Conservation (phyloP, 2,888 invertebrate genomes). For the Aphodius sticticus region DNA sequence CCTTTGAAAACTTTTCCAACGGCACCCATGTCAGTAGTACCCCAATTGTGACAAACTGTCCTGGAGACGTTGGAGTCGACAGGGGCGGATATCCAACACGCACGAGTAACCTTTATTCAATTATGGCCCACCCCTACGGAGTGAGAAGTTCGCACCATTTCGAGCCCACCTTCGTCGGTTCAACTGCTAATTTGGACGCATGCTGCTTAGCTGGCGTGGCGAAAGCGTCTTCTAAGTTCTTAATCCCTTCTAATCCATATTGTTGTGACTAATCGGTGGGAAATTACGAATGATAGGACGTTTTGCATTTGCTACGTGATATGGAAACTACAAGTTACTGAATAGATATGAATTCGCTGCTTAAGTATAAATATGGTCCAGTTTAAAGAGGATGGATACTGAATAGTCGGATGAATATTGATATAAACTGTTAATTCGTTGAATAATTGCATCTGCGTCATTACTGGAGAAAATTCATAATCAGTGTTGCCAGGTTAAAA, state of each 20-base stretch:
- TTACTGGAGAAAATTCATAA: too few species aligned
- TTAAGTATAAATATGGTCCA: too few species aligned
- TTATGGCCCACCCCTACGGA: slow-evolving; percentile 35
- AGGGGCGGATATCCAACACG: slow-evolving; percentile 36
- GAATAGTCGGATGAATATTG: too few species aligned
- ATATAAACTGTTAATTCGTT: too few species aligned
- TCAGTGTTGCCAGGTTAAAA: too few species aligned
- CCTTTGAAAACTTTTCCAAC: not conserved
- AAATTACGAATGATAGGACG: not conserved
- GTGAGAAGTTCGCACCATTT: slow-evolving; percentile 26
- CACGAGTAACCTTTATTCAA: slow-evolving; percentile 42
- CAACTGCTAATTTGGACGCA: not conserved
- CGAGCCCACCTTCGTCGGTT: not conserved
- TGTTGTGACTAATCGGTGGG: not conserved
- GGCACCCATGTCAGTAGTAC: not conserved
- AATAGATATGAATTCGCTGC: not conserved
- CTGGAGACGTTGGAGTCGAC: slow-evolving; percentile 26
- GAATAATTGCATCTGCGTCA: too few species aligned
- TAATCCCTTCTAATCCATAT: not conserved
- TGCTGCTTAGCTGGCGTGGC: not conserved
- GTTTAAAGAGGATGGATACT: too few species aligned
- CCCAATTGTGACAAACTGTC: slow-evolving; percentile 34
- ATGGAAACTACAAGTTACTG: not conserved
- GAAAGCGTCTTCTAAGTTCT: not conserved
- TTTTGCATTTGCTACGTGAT: not conserved